Evolutionary conservation across 2,113 vertebrate species (phyloP), one percentile per base, ranked within the genome.

Genomic region (Natator depressus): DNA sequence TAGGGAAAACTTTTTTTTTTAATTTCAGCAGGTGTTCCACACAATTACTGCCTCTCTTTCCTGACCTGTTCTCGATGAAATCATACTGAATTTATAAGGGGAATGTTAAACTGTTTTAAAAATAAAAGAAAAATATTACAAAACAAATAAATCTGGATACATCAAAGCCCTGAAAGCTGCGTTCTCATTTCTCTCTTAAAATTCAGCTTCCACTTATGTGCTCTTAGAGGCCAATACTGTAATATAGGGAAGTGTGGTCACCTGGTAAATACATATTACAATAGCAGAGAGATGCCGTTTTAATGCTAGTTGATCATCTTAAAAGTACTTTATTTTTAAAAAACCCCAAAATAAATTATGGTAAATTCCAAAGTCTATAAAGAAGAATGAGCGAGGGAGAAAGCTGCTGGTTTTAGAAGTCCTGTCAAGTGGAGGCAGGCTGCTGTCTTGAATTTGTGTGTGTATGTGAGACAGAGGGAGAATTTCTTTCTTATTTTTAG

Each of bases 21-120:
- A 57, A 95, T 98, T 98, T 97, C 95, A 95, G 98, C 98, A 98
- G 97, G 97, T 97, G 97, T 97, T 97, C 93, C 62, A 8, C 84
- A 78, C 96, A 94, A 84, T 96, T 93, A 42, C 91, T 87, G 96
- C 89, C 93, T 89, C 76, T 96, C 83, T 91, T 84, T 89, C 19
- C 90, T 96, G 97, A 98, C 98, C 96, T 96, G 92, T 59, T 96
- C 93, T 90, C 0, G 1, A 80, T 78, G 96, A 89, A 97, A 95
- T 90, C 85, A 93, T 96, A 94, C 96, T 88, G 91, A 92, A 93
- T 92, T 97, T 97, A 97, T 96, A 93, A 91, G 93, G 47, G 95
- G 92, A 94, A 96, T 6, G 29, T 83, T 92, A 87, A 82, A 96
- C 85, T 92, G 87, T 89, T 97, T 87, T 80, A 83, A 91, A 97